A percentile compares a stretch with the other conserved stretches of the same genome.
Conservation (phyloP, 2,113 vertebrate genomes). For the Scalopus aquaticus region DNA sequence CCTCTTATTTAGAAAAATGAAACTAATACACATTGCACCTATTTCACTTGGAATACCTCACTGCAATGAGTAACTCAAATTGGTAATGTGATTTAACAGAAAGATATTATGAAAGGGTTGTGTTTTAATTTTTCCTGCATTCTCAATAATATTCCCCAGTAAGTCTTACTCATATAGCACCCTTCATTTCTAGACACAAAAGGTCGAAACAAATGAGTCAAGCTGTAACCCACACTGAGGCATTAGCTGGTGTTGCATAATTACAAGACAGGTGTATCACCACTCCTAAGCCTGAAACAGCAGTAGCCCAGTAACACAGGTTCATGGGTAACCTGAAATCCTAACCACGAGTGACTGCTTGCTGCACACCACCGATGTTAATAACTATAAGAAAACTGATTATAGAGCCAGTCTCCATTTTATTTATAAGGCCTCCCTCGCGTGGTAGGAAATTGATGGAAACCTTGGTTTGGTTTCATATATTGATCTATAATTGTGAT, state of each 20-base stretch:
- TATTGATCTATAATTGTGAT: background rate
- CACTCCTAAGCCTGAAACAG: conserved; percentile 53
- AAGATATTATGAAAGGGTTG: background rate
- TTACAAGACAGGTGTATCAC: conserved; percentile 46
- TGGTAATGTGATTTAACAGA: conserved; percentile 13
- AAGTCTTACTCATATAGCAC: conserved; percentile 49
- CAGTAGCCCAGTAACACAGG: conserved; percentile 1
- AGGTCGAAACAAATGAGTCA: conserved; percentile 73
- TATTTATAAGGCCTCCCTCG: background rate
- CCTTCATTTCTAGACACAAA: conserved; percentile 65
- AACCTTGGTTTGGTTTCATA: conserved; percentile 19
- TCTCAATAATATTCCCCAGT: conserved; percentile 12
- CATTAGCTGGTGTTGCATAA: conserved; percentile 60
- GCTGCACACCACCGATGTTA: background rate
- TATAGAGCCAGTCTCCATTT: background rate
- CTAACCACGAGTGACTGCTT: conserved; percentile 10
- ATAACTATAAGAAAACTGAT: background rate
- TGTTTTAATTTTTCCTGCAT: conserved; percentile 47
- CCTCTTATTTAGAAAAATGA: background rate
- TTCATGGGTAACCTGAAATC: background rate
- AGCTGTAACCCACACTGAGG: conserved; percentile 37
- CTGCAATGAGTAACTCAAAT: background rate
- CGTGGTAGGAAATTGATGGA: background rate
- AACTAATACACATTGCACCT: background rate
- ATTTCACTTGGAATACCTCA: background rate